Percentiles rank a stretch among this genome's conserved stretches.
These are phyloP conservation scores for Sardina pilchardus DNA, from an alignment of 2,113 vertebrate species.

Conservation along the genomic window DNA sequence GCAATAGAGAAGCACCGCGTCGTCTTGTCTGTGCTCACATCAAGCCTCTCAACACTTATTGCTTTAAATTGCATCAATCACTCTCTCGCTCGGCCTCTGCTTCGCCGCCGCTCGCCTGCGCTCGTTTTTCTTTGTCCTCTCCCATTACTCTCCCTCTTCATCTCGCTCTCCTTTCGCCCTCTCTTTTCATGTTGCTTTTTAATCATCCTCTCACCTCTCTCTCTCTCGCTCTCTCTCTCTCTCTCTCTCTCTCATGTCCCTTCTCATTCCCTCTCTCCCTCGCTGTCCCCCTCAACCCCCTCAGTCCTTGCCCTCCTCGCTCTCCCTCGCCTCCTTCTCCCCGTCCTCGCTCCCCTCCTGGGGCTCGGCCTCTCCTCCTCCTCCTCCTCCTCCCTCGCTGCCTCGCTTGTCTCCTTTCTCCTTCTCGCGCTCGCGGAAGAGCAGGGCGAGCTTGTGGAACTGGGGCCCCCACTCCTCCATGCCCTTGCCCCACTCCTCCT, in stretches of 20 bases:
- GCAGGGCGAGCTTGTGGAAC: conserved; percentile 83
- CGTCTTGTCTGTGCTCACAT: conserved; percentile 67
- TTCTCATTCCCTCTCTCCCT: conserved; percentile 12
- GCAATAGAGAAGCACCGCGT: conserved; percentile 62
- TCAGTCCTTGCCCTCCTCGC: conserved; percentile 31
- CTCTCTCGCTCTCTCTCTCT: conserved; percentile 43
- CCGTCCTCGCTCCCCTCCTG: conserved; percentile 39
- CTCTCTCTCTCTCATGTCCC: conserved; percentile 37
- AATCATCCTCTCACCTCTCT: conserved; percentile 65
- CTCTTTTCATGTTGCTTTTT: conserved; percentile 71
- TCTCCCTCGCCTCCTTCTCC: conserved; percentile 42
- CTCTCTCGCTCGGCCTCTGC: conserved; percentile 58
- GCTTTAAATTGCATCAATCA: conserved; percentile 81
- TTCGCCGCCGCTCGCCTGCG: conserved; percentile 52
- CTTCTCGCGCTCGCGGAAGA: conserved; percentile 77
- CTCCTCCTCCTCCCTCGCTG: conserved; percentile 43
- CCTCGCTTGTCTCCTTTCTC: conserved; percentile 61
- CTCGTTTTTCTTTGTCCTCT: conserved; percentile 72
- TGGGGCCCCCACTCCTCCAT: conserved; percentile 84
- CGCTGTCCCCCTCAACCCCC: conserved; percentile 35
- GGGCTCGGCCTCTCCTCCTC: conserved; percentile 39
- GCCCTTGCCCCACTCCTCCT: conserved; percentile 70
- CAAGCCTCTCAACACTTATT: conserved; percentile 77
- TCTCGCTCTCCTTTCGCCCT: conserved; percentile 50
- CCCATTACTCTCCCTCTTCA: conserved; percentile 30